Conservation (phyloP, 2,797 vertebrate genomes). For the Dendrocincla fuliginosa region DNA sequence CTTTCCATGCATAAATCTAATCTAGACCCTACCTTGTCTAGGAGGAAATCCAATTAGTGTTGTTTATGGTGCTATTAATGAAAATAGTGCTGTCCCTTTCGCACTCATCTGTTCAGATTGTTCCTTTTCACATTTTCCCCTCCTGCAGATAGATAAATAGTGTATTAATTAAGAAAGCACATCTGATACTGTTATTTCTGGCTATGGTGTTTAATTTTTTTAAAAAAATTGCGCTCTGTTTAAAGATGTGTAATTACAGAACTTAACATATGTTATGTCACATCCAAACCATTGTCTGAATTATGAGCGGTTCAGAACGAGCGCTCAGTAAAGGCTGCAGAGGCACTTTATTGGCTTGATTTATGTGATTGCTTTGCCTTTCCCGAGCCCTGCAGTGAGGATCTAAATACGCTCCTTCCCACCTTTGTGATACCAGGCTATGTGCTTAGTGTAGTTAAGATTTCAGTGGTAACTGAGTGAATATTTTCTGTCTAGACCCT, state of each 20-base stretch:
- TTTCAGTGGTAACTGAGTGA: not conserved
- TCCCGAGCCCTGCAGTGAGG: not conserved
- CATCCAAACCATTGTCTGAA: conserved; percentile 26
- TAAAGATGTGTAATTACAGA: conserved; percentile 50
- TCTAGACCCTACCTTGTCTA: not conserved
- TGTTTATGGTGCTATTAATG: conserved; percentile 30
- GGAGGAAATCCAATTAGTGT: conserved; percentile 9
- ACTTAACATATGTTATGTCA: conserved; percentile 59
- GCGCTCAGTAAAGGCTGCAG: not conserved
- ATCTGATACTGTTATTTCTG: conserved; percentile 38
- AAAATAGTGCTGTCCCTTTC: not conserved
- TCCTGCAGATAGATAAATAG: conserved; percentile 14
- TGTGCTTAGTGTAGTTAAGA: not conserved
- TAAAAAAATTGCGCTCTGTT: not conserved
- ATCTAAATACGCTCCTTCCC: not conserved
- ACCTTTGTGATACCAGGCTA: not conserved
- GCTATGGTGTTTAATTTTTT: conserved; percentile 11
- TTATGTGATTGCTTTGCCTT: not conserved
- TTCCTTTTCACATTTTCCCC: not conserved
- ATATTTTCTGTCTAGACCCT: not conserved
- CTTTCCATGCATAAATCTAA: not conserved
- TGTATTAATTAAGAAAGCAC: conserved; percentile 29
- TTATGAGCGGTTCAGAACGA: not conserved
- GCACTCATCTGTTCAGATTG: not conserved
- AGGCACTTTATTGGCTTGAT: conserved; percentile 7